Evolutionary conservation across 2,797 vertebrate genomes (phyloP).

Genomic region (Myotis planiceps): DNA sequence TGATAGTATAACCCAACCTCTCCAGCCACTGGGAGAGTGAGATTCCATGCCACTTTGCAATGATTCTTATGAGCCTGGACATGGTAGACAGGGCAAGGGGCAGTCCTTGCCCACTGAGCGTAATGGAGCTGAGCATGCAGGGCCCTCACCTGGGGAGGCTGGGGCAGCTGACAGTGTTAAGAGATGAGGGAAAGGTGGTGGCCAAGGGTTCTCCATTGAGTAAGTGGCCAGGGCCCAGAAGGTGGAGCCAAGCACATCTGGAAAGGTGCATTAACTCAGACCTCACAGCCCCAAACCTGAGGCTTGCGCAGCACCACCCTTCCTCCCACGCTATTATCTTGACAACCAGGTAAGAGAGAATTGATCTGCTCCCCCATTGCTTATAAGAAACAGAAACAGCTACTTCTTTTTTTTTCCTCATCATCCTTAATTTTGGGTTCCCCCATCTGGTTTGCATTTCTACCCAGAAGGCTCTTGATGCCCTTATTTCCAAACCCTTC

Average conservation of each 20-base stretch:
- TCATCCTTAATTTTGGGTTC: constrained; percentile 35
- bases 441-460: constrained; percentile 76
- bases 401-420: constrained; percentile 11
- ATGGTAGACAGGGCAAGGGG: background rate
- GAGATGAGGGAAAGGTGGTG: background rate
- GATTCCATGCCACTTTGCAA: background rate
- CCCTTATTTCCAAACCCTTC: constrained; percentile 25
- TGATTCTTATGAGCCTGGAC: background rate
- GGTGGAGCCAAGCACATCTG: background rate
- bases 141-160: background rate
- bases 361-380: background rate
- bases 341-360: background rate
- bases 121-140: background rate
- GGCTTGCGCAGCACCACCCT: background rate
- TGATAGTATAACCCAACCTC: background rate
- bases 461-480: constrained; percentile 66
- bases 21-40: background rate
- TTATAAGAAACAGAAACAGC: constrained; percentile 41
- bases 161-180: background rate
- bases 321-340: background rate
- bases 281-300: background rate
- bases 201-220: background rate
- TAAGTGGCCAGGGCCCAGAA: background rate
- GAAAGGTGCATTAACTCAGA: background rate
- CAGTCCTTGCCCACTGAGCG: background rate